These are phyloP conservation scores for Cydia splendana DNA, from an alignment of 1,140 invertebrate genomes.

Conservation along the genomic window DNA sequence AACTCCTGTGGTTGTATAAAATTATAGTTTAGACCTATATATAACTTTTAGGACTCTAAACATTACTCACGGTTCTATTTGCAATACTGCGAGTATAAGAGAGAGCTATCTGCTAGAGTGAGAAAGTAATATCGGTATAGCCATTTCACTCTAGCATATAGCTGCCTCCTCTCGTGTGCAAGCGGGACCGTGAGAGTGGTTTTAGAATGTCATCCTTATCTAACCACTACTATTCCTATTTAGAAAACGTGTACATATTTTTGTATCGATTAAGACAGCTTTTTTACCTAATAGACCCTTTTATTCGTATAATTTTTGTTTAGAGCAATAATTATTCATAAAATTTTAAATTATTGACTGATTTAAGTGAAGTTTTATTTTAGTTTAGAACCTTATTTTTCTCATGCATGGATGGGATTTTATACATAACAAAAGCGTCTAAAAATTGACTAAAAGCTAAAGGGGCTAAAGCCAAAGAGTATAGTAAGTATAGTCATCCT, in stretches of 20 bases:
- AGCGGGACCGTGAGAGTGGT: background rate
- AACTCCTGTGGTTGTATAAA: background rate
- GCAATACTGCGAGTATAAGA: background rate
- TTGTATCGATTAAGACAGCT: slow-evolving; percentile 60
- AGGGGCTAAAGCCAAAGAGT: no score
- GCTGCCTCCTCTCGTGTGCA: background rate
- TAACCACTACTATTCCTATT: slow-evolving; percentile 7
- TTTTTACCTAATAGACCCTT: slow-evolving; percentile 61
- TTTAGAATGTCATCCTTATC: background rate
- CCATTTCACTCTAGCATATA: background rate
- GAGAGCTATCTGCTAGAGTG: background rate
- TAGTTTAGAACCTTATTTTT: no score
- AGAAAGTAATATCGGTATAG: background rate
- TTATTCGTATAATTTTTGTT: slow-evolving; percentile 53
- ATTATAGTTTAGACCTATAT: background rate
- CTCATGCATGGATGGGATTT: no score
- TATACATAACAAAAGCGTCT: no score
- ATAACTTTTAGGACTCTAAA: background rate
- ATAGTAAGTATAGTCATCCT: no score
- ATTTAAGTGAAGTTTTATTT: slow-evolving; percentile 45
- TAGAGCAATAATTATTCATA: slow-evolving; percentile 54
- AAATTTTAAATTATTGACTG: slow-evolving; percentile 69
- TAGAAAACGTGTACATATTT: slow-evolving; percentile 61
- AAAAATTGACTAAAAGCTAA: no score
- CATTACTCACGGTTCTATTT: no score